A percentile compares a stretch with the other conserved stretches of the same genome.
Conservation (phyloP, 2,797 vertebrate genomes). For the Hemitrygon akajei region DNA sequence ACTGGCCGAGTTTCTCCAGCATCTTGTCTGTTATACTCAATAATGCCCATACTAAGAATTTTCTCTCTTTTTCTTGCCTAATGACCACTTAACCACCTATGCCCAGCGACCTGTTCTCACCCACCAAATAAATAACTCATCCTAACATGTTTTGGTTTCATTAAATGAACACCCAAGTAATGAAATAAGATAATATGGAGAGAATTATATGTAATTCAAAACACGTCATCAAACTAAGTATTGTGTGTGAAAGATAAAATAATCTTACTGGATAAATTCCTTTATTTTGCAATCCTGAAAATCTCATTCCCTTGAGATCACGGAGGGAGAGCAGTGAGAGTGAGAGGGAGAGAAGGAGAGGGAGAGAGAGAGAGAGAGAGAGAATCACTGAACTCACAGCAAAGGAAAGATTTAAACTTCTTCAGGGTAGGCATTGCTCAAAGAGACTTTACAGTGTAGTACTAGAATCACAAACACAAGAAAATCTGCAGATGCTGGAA, state of each 20-base stretch:
- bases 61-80: neutral
- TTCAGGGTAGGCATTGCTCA: too few species aligned
- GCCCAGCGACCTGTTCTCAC: neutral
- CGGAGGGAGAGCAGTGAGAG: too few species aligned
- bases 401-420: too few species aligned
- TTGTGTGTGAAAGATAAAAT: neutral
- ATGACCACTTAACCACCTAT: neutral
- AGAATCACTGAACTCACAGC: too few species aligned
- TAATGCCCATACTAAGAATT: neutral
- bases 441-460: too few species aligned
- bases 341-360: too few species aligned
- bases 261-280: neutral
- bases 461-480: too few species aligned
- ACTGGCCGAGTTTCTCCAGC: too few species aligned
- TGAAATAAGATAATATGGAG: neutral
- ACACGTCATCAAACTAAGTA: neutral
- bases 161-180: neutral
- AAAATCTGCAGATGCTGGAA: too few species aligned
- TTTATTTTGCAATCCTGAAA: neutral
- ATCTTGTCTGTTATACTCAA: neutral
- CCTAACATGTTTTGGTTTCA: neutral
- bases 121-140: neutral
- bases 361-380: too few species aligned
- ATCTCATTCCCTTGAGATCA: too few species aligned
- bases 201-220: neutral